phyloP scores from a whole-genome alignment of 2,888 invertebrate species.

The Morpho helenor region DNA sequence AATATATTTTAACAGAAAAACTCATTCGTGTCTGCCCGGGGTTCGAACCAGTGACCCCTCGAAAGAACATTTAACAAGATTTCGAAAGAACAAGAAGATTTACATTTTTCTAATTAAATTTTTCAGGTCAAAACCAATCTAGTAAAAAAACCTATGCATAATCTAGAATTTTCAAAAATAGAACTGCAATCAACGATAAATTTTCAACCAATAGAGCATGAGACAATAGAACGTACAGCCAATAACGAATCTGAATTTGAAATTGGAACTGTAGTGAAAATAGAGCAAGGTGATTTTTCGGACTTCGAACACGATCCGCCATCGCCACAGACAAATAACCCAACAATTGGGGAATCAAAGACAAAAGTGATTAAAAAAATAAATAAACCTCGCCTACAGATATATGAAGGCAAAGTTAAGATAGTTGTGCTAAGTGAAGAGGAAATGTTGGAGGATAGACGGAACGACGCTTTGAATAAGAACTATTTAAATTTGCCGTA shows the following conservation, averaged over 20 bases:
- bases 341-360: constrained; percentile 9
- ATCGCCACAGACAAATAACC: constrained; percentile 32
- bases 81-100: too few species aligned
- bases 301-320: constrained; percentile 42
- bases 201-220: constrained; percentile 24
- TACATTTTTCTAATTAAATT: too few species aligned
- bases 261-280: constrained; percentile 40
- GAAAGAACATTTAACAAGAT: too few species aligned
- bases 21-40: too few species aligned
- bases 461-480: constrained; percentile 36
- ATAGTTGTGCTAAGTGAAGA: constrained; percentile 38
- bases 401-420: constrained; percentile 49
- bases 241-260: constrained; percentile 20
- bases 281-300: constrained; percentile 39
- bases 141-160: background rate
- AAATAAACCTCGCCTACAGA: constrained; percentile 9
- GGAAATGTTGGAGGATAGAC: constrained; percentile 48
- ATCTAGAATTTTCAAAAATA: constrained; percentile 24
- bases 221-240: constrained; percentile 8
- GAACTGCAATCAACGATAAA: constrained; percentile 29
- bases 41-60: too few species aligned
- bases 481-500: constrained; percentile 50
- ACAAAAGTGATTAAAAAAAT: constrained; percentile 4
- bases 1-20: too few species aligned
- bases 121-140: too few species aligned